phyloP scores from a whole-genome alignment of 2,888 invertebrate genomes.

The Leptinotarsa haldemani region DNA sequence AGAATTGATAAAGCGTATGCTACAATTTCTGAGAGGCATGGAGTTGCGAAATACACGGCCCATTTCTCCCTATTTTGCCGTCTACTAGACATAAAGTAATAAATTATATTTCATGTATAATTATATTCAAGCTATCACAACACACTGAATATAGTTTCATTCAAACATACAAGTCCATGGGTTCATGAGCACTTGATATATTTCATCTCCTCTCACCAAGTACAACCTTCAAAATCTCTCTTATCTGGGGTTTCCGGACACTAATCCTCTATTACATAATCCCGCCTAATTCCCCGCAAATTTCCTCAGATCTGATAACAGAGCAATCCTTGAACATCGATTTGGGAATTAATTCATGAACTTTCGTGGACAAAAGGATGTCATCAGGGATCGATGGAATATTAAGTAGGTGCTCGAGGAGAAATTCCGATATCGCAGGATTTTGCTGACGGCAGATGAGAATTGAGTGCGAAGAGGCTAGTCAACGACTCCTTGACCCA shows the following conservation, averaged over 20 bases:
- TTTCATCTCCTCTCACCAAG: background rate
- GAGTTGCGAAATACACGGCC: no score
- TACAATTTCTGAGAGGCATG: no score
- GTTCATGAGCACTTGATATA: background rate
- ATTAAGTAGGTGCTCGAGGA: constrained; percentile 3
- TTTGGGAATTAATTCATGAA: constrained; percentile 12
- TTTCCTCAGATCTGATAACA: constrained; percentile 11
- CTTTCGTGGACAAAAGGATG: background rate
- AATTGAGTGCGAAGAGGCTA: background rate
- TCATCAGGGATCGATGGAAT: constrained; percentile 15
- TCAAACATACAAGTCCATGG: background rate
- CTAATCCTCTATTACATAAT: constrained; percentile 5
- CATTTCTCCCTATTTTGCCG: no score
- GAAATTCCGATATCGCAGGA: background rate
- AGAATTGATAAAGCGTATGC: no score
- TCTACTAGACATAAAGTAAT: no score
- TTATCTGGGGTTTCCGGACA: background rate
- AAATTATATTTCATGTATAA: no score
- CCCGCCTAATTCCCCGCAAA: constrained; percentile 9
- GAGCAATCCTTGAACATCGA: background rate
- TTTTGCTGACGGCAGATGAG: background rate
- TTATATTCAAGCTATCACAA: background rate
- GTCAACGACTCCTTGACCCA: background rate
- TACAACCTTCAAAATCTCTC: background rate
- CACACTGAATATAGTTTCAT: background rate